A percentile compares a stretch with the other conserved stretches of the same genome.
phyloP scores from a whole-genome alignment of 2,888 invertebrate genomes.

The Leuctra nigra region DNA sequence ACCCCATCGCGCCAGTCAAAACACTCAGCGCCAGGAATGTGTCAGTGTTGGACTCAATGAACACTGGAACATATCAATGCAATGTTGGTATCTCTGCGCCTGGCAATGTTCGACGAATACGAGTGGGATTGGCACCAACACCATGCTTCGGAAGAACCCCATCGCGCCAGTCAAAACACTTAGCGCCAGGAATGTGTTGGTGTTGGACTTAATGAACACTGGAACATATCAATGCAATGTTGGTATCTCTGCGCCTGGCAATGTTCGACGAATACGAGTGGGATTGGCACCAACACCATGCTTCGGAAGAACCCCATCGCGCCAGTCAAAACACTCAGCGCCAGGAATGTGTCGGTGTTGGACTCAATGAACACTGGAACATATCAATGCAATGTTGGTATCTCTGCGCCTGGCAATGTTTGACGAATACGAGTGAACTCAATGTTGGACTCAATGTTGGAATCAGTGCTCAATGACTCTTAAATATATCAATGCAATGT shows the following conservation, averaged over 20 bases:
- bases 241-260: constrained; percentile 60
- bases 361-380: constrained; percentile 52
- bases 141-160: constrained; percentile 61
- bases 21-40: constrained; percentile 39
- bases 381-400: constrained; percentile 46
- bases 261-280: constrained; percentile 62
- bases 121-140: constrained; percentile 63
- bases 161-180: constrained; percentile 44
- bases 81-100: constrained; percentile 60
- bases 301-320: constrained; percentile 62
- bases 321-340: constrained; percentile 36
- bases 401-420: constrained; percentile 56
- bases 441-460: constrained; percentile 46
- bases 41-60: constrained; percentile 47
- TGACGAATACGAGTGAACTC: constrained; percentile 61
- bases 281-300: constrained; percentile 61
- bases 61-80: constrained; percentile 44
- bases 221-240: constrained; percentile 35
- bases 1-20: constrained; percentile 51
- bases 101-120: constrained; percentile 61
- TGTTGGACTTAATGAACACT: constrained; percentile 53
- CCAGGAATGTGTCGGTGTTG: constrained; percentile 45
- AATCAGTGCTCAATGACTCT: no score
- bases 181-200: constrained; percentile 42
- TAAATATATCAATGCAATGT: constrained; percentile 36